Conservation (phyloP, 2,888 invertebrate species). For the Pollenia angustigena region DNA sequence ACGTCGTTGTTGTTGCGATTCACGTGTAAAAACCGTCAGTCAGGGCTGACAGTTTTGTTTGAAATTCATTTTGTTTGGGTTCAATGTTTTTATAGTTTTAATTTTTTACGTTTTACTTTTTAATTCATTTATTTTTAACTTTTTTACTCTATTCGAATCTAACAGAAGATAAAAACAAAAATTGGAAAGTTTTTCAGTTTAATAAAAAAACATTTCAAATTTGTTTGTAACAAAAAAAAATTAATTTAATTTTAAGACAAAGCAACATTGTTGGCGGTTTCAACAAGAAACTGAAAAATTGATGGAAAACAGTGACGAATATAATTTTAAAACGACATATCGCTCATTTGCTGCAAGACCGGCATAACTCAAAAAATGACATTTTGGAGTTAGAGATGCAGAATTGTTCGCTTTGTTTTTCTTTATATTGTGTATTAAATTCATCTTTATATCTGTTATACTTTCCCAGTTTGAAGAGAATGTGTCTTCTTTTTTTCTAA, state of each 20-base stretch:
- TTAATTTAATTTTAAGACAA: slow-evolving; percentile 52
- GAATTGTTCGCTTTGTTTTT: too few relatives aligned
- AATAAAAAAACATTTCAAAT: slow-evolving; percentile 31
- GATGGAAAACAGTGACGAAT: too few relatives aligned
- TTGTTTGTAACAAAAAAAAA: slow-evolving; percentile 49
- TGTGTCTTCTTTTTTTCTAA: too few relatives aligned
- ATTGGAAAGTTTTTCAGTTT: slow-evolving; percentile 52
- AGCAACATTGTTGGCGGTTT: slow-evolving; percentile 23
- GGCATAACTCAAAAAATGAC: too few relatives aligned
- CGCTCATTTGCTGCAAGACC: too few relatives aligned
- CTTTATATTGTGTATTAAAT: too few relatives aligned
- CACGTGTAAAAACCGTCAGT: slow-evolving; percentile 20
- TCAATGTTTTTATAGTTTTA: slow-evolving; percentile 20
- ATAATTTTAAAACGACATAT: too few relatives aligned
- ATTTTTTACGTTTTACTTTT: not conserved
- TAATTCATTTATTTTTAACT: slow-evolving; percentile 33
- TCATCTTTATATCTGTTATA: too few relatives aligned
- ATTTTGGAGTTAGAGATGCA: too few relatives aligned
- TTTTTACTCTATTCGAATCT: slow-evolving; percentile 34
- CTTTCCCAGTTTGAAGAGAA: too few relatives aligned
- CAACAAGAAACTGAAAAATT: slow-evolving; percentile 8
- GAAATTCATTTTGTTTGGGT: slow-evolving; percentile 24
- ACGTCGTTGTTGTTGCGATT: not conserved
- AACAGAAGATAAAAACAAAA: slow-evolving; percentile 47
- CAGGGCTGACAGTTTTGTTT: slow-evolving; percentile 2